phyloP scores from a whole-genome alignment of 2,888 invertebrate genomes.

The Diloba caeruleocephala region DNA sequence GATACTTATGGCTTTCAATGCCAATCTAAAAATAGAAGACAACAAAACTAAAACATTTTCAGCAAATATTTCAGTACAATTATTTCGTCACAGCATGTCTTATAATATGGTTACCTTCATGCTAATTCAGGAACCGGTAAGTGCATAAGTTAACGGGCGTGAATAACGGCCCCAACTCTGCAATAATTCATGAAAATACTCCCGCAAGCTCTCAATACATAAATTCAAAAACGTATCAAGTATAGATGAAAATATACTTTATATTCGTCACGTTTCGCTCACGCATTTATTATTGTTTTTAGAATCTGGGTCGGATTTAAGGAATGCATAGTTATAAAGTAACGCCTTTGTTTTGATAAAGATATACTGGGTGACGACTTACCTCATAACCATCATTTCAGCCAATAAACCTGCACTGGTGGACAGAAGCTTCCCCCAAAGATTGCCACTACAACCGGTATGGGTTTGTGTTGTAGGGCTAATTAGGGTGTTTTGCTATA shows the following conservation, averaged over 20 bases:
- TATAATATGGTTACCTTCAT: conserved; percentile 21
- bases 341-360: no score
- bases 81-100: conserved; percentile 16
- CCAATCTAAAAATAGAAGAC: conserved; percentile 7
- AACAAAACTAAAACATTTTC: conserved; percentile 9
- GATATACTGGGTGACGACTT: no score
- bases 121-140: conserved; percentile 33
- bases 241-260: conserved; percentile 26
- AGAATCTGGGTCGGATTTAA: no score
- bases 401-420: no score
- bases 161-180: conserved; percentile 36
- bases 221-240: conserved; percentile 36
- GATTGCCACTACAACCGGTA: no score
- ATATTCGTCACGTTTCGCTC: conserved; percentile 24
- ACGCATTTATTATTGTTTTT: not conserved
- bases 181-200: conserved; percentile 40
- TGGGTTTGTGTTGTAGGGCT: no score
- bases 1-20: conserved; percentile 18
- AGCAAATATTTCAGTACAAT: conserved; percentile 5
- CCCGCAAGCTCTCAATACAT: conserved; percentile 43
- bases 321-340: no score
- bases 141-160: conserved; percentile 16
- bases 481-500: no score
- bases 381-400: no score
- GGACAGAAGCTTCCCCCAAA: no score